A percentile compares a stretch with the other conserved stretches of the same genome.
phyloP scores from a whole-genome alignment of 2,113 vertebrate species.

The Grammomys dolichurus region DNA sequence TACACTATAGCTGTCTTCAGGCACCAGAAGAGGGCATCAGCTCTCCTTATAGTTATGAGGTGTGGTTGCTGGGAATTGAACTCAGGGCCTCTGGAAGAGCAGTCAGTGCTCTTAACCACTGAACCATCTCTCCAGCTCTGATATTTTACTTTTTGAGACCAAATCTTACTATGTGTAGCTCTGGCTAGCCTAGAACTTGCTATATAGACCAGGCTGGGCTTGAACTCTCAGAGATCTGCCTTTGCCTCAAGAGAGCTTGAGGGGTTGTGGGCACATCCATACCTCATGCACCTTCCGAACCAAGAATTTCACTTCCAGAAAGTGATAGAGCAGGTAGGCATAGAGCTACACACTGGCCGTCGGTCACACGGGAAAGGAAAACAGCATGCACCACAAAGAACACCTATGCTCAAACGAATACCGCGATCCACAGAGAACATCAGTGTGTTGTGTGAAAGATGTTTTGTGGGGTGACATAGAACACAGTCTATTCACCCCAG shows the following conservation, averaged over 20 bases:
- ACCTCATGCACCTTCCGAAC: neutral
- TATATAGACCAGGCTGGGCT: neutral
- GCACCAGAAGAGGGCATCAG: too few relatives aligned
- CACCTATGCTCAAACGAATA: neutral
- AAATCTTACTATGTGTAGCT: neutral
- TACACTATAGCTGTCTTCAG: too few relatives aligned
- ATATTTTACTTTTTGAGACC: neutral
- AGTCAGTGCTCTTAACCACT: too few relatives aligned
- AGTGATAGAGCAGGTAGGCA: neutral
- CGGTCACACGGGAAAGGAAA: neutral
- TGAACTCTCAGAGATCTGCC: neutral
- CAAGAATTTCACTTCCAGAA: neutral
- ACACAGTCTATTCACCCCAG: neutral
- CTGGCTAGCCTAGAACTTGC: neutral
- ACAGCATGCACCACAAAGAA: neutral
- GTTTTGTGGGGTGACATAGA: neutral
- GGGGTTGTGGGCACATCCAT: neutral
- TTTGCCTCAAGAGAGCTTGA: neutral
- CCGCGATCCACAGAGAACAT: too few relatives aligned
- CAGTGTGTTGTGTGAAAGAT: neutral
- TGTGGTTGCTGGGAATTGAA: too few relatives aligned
- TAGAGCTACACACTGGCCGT: neutral
- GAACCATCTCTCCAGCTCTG: too few relatives aligned
- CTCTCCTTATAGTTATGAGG: too few relatives aligned
- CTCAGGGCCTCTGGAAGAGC: too few relatives aligned